phyloP scores from a whole-genome alignment of 2,113 vertebrate species.

The Cyanoramphus novaezelandiae region DNA sequence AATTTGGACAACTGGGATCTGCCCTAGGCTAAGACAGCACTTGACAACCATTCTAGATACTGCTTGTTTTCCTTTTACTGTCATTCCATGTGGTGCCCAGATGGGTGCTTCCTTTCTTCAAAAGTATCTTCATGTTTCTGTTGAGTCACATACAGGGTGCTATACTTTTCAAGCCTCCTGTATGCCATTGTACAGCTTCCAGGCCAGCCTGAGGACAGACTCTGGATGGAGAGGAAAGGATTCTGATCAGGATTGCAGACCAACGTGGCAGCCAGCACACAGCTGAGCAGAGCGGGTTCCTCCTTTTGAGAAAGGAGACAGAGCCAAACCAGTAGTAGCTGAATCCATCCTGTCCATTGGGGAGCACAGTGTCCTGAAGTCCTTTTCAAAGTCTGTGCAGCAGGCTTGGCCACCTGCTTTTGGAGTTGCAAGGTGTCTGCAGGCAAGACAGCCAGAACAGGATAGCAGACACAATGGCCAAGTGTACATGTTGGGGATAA shows the following conservation, averaged over 20 bases:
- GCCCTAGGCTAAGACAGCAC: too few relatives aligned
- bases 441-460: not conserved
- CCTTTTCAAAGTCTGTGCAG: not conserved
- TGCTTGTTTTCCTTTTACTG: too few relatives aligned
- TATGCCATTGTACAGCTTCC: too few relatives aligned
- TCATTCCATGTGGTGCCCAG: too few relatives aligned
- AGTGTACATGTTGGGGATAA: not conserved
- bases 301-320: not conserved
- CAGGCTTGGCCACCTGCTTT: not conserved
- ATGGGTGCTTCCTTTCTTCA: too few relatives aligned
- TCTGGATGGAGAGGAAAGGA: not conserved
- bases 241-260: not conserved
- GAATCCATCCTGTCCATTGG: not conserved
- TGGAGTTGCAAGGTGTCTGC: not conserved
- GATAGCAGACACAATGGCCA: not conserved
- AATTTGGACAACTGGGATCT: too few relatives aligned
- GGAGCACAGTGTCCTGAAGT: not conserved
- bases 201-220: too few relatives aligned
- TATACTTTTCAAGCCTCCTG: too few relatives aligned
- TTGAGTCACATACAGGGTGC: too few relatives aligned
- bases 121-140: too few relatives aligned
- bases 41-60: too few relatives aligned
- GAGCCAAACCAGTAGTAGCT: not conserved
- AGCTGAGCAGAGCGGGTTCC: not conserved
- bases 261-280: not conserved